phyloP scores from a whole-genome alignment of 2,888 invertebrate genomes.

The Stenoptilia bipunctidactyla region DNA sequence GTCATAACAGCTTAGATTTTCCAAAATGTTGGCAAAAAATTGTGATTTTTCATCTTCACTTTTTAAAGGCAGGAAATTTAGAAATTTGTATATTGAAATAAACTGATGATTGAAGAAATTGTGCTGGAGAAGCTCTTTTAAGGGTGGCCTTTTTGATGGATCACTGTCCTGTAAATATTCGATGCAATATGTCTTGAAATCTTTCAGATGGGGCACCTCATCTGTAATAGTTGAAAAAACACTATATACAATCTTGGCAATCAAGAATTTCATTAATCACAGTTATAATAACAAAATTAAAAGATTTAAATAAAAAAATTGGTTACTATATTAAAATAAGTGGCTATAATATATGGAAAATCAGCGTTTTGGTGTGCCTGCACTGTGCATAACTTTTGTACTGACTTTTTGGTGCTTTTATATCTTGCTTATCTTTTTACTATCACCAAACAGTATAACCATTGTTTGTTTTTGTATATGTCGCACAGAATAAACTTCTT shows the following conservation, averaged over 20 bases:
- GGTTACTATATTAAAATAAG: conserved; percentile 3
- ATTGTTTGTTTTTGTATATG: too few species aligned
- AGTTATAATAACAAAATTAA: conserved; percentile 2
- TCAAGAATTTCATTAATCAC: conserved; percentile 1
- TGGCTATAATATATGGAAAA: too few species aligned
- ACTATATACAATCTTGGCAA: background rate
- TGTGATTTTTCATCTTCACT: conserved; percentile 79
- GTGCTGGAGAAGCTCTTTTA: conserved; percentile 77
- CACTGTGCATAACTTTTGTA: too few species aligned
- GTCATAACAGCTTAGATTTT: conserved; percentile 78
- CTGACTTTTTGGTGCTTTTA: too few species aligned
- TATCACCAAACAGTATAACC: too few species aligned
- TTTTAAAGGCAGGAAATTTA: conserved; percentile 86
- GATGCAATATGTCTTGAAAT: conserved; percentile 79
- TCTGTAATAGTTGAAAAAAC: conserved; percentile 50
- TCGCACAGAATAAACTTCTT: too few species aligned
- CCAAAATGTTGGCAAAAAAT: conserved; percentile 81
- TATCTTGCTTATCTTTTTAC: too few species aligned
- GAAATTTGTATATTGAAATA: conserved; percentile 84
- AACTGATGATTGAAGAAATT: conserved; percentile 89
- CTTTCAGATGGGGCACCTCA: conserved; percentile 76
- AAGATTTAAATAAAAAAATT: background rate
- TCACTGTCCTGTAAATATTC: conserved; percentile 77
- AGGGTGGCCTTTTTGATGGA: conserved; percentile 74
- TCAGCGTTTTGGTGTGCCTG: too few species aligned